Base-by-base conservation (phyloP, 2,113 vertebrate species). In the Caranx melampygus region DNA sequence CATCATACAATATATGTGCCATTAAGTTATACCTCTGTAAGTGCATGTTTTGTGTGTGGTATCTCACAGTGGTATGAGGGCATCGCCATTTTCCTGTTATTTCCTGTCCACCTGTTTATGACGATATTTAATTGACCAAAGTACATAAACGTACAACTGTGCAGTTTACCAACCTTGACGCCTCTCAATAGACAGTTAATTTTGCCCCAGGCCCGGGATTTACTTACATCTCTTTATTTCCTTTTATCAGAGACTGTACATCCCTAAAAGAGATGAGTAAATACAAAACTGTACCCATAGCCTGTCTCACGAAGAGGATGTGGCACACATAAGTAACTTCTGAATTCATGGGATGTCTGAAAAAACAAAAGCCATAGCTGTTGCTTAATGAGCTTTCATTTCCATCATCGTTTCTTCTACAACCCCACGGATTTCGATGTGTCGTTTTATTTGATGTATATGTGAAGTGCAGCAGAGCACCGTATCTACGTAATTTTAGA, bases 361-460 rank as follows among this genome's bases (percentile, higher is more conserved):
- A 34, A 68, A 66, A 82, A 87, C 84, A 76, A 77, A 89, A 86
- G 79, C 81, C 35, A 54, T 76, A 80, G 70, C 72, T 78, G 64
- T 62, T 68, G 72, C 75, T 78, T 85, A 86, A 88, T 89, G 81
- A 72, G 69, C 87, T 83, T 88, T 88, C 54, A 88, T 89, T 91
- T 74, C 76, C 79, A 72, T 87, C 78, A 83, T 81, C 58, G 60
- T 90, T 68, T 70, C n/a, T n/a, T n/a, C 64, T 37, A 33, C 58
- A 59, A 44, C 71, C 73, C 60, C 78, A 75, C 54, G 82, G 80
- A 87, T 77, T 90, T 84, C 60, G 75, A 33, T 80, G 54, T 71
- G 63, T 81, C 52, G 89, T 82, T 89, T 90, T 64, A 66, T 71
- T 89, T 82, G 79, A 87, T 89, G 78, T 83, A 88, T 85, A 88